Base-by-base conservation (phyloP, 2,888 invertebrate genomes). In the Phrixothrix hirtus region DNA sequence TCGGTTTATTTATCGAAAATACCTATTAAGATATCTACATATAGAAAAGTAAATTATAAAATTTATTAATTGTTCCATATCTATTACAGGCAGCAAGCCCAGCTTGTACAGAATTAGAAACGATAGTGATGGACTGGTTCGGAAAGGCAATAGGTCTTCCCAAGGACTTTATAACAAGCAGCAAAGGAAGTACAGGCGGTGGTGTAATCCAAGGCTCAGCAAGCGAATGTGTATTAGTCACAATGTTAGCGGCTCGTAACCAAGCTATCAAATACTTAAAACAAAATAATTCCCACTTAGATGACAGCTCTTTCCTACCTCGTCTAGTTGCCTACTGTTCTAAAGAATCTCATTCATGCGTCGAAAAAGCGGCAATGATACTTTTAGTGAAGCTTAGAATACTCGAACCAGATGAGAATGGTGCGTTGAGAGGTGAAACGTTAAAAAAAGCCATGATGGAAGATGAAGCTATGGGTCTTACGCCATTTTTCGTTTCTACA, bases 121-220 rank as follows among this genome's bases (percentile, higher is more conserved):
- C 86, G 0, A 86, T 92, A 55, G 86, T 92, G 1, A 76, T 90
- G 62, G 89, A 92, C 69, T 92, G 92, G 92, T 82, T 89, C 59
- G 90, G 87, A 31, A 83, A 83, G 71, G 86, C 86, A 1, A 82
- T 92, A 41, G 86, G 85, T 30, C 78, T 92, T 2, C 92, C 92
- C 0, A 76, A 81, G 48, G 83, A 82, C 16, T 92, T 92, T 69
- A 77, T 79, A 7, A 48, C 52, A 15, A 69, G 72, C 9, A 75
- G 72, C 12, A 80, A 81, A 55, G 76, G 77, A 27, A 83, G 85
- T 35, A 78, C 74, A 50, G 89, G 90, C 2, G 92, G 92, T 4
- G 92, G 92, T 2, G 89, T 89, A 0, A 83, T 92, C 29, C 89
- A 90, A 77, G 87, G 88, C 0, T 90, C 91, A 0, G 91, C 92